Evolutionary conservation across 2,888 invertebrate species (phyloP).

Genomic region (Ophion obscuratus): DNA sequence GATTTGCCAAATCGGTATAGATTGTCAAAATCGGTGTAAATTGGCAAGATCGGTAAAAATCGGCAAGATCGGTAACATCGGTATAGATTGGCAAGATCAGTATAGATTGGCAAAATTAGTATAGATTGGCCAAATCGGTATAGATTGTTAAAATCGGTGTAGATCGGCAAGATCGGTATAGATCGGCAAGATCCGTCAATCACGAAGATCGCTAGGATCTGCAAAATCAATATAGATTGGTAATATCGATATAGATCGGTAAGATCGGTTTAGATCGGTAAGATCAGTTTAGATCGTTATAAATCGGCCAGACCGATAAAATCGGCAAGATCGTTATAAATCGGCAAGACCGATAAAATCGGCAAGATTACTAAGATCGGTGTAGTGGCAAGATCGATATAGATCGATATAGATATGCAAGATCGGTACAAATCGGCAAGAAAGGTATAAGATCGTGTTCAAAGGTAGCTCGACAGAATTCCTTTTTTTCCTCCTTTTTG

Average conservation of each 20-base stretch:
- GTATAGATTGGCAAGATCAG: neutral
- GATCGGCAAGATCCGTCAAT: neutral
- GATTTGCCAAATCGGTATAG: constrained; percentile 8
- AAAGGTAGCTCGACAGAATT: constrained; percentile 41
- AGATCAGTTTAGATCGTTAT: neutral
- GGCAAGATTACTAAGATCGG: neutral
- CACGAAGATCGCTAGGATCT: neutral
- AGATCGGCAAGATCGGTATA: neutral
- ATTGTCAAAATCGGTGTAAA: constrained; percentile 10
- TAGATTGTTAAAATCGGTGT: constrained; percentile 15
- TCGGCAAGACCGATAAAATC: constrained; percentile 5
- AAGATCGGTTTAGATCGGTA: neutral
- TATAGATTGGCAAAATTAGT: neutral
- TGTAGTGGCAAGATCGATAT: neutral
- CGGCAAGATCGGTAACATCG: neutral
- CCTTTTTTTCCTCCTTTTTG: neutral
- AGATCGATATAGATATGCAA: constrained; percentile 2
- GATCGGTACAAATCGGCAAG: neutral
- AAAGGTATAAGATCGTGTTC: neutral
- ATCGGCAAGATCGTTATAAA: neutral
- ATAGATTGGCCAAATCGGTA: neutral
- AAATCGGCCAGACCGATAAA: constrained; percentile 10
- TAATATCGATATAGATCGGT: neutral
- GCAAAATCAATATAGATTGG: constrained; percentile 8
- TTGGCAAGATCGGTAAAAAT: neutral